Percentiles rank a stretch among this genome's conserved stretches.
phyloP scores from a whole-genome alignment of 2,113 vertebrate species.

The Piprites chloris region DNA sequence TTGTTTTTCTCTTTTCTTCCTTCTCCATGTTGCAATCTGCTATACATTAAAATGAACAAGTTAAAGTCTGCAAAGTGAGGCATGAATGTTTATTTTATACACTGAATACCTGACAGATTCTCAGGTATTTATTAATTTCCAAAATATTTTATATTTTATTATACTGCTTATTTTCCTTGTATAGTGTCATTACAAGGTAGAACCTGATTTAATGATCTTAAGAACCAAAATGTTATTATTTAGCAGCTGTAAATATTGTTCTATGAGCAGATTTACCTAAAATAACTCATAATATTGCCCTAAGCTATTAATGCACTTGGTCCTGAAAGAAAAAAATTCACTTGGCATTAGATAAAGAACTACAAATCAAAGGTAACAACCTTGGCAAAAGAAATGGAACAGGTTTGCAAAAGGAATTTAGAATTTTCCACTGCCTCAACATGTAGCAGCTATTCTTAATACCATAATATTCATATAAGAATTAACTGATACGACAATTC shows the following conservation, averaged over 20 bases:
- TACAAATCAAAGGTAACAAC: constrained; percentile 1
- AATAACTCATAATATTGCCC: constrained; percentile 7
- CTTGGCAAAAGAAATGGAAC: constrained; percentile 6
- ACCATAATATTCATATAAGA: background rate
- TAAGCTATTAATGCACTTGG: constrained; percentile 10
- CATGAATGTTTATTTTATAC: background rate
- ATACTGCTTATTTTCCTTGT: background rate
- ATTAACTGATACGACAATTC: background rate
- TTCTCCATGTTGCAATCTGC: constrained; percentile 8
- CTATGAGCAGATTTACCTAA: constrained; percentile 21
- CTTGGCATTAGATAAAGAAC: background rate
- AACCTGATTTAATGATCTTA: constrained; percentile 3
- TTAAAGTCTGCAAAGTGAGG: constrained; percentile 31
- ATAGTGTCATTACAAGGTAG: background rate
- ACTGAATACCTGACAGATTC: background rate
- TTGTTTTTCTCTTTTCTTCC: background rate
- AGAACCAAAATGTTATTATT: background rate
- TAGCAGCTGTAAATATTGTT: background rate
- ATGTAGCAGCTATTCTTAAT: background rate
- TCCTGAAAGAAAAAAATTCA: background rate
- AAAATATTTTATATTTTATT: background rate
- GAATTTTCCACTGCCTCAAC: constrained; percentile 14
- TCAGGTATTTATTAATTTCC: background rate
- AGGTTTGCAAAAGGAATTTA: background rate
- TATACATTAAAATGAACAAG: constrained; percentile 1